A percentile compares a stretch with the other conserved stretches of the same genome.
These are phyloP conservation scores for Xestia xanthographa DNA, from an alignment of 2,888 invertebrate species.

Conservation along the genomic window DNA sequence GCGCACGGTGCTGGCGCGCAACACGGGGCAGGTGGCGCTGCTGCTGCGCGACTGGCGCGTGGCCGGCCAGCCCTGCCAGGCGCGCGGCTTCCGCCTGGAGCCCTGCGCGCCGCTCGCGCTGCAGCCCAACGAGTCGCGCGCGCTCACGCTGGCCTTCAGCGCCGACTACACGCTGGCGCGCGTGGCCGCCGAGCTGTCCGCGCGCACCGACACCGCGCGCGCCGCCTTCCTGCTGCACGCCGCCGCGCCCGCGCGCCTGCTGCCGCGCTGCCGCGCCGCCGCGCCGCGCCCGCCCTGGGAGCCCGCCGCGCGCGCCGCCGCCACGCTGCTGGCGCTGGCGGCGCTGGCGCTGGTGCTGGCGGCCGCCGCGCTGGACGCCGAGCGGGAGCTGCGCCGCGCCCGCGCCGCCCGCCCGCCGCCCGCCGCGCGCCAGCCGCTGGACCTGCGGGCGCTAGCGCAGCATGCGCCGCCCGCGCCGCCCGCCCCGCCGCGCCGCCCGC, in stretches of 20 bases:
- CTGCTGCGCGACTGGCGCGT: constrained; percentile 89
- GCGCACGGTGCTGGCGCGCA: constrained; percentile 90
- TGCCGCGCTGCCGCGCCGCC: constrained; percentile 70
- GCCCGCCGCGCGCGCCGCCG: constrained; percentile 70
- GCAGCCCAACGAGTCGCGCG: constrained; percentile 80
- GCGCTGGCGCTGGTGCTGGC: constrained; percentile 78
- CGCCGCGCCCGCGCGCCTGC: constrained; percentile 74
- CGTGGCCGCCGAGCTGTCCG: constrained; percentile 71
- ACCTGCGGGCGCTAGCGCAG: constrained; percentile 68
- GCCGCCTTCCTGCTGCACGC: constrained; percentile 73
- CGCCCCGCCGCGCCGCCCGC: constrained; percentile 50
- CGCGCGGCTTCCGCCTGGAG: constrained; percentile 81
- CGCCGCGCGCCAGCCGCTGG: constrained; percentile 77
- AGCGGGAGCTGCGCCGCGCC: constrained; percentile 70
- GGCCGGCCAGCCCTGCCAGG: constrained; percentile 78
- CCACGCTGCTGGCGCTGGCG: constrained; percentile 71
- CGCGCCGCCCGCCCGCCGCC: constrained; percentile 84
- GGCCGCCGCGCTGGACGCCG: constrained; percentile 73
- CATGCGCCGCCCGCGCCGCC: constrained; percentile 61
- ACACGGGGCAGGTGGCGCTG: constrained; percentile 97
- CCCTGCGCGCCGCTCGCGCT: constrained; percentile 81
- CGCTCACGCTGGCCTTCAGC: constrained; percentile 77
- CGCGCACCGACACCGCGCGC: constrained; percentile 71
- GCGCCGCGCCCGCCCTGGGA: constrained; percentile 82
- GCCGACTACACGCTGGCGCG: constrained; percentile 82